A percentile compares a stretch with the other conserved stretches of the same genome.
Conservation (phyloP, 2,797 vertebrate species). For the Periparus ater region DNA sequence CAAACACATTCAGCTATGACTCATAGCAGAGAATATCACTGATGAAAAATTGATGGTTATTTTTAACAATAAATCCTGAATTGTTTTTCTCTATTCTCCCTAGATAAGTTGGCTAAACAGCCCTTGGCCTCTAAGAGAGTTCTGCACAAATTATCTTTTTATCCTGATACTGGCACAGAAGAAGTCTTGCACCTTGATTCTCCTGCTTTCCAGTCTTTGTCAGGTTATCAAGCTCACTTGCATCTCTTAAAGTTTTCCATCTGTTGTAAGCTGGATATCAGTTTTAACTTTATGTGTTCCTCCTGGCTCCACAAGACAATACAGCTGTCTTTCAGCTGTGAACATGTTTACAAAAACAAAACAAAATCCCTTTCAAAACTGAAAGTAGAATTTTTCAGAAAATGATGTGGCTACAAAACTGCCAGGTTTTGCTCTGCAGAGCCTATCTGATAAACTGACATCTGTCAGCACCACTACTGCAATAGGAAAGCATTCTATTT, state of each 20-base stretch:
- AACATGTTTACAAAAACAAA: background rate
- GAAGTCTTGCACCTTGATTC: background rate
- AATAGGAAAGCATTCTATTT: background rate
- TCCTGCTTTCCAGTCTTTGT: background rate
- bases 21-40: constrained; percentile 2
- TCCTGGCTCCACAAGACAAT: background rate
- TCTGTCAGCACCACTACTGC: background rate
- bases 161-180: background rate
- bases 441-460: background rate
- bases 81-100: constrained; percentile 1
- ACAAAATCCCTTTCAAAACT: background rate
- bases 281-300: background rate
- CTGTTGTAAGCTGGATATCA: background rate
- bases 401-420: background rate
- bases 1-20: constrained; percentile 34
- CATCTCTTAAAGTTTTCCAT: background rate
- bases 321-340: background rate
- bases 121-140: background rate
- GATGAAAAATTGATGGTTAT: constrained; percentile 38
- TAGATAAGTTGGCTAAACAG: background rate
- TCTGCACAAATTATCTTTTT: background rate
- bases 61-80: constrained; percentile 31
- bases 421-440: background rate
- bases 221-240: background rate
- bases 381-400: background rate